A percentile compares a stretch with the other conserved stretches of the same genome.
phyloP scores from a whole-genome alignment of 2,888 invertebrate genomes.

The Nephrotoma appendiculata region DNA sequence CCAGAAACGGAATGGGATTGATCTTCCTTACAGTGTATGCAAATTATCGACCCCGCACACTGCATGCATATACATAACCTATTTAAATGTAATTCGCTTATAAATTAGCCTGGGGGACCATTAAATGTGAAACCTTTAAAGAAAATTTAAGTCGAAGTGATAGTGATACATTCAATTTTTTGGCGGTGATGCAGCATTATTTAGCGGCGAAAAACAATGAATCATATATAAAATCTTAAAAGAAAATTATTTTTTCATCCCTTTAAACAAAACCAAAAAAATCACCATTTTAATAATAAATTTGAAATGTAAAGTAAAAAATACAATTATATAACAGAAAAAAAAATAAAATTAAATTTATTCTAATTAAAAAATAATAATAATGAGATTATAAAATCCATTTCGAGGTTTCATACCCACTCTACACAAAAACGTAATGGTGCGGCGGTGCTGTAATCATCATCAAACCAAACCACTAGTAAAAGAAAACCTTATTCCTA shows the following conservation, averaged over 20 bases:
- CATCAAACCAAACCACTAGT: neutral
- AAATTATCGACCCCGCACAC: neutral
- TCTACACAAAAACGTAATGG: neutral
- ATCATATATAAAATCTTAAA: neutral
- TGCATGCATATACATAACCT: neutral
- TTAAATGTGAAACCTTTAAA: neutral
- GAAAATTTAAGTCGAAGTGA: neutral
- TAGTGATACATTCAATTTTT: neutral
- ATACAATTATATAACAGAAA: neutral
- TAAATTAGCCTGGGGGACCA: neutral
- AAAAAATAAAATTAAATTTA: conserved; percentile 3
- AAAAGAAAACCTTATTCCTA: neutral
- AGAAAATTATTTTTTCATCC: neutral
- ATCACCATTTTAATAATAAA: neutral
- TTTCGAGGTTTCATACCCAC: neutral
- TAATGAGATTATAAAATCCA: conserved; percentile 4
- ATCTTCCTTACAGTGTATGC: neutral
- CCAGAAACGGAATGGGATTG: neutral
- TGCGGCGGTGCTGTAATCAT: neutral
- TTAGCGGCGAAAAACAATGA: no score
- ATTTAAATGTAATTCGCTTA: neutral
- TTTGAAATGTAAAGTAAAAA: neutral
- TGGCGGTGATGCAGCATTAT: neutral
- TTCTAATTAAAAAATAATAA: conserved; percentile 4
- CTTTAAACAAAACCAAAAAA: neutral